Evolutionary conservation across 2,888 invertebrate genomes (phyloP), one percentile per base, ranked within the genome.

Genomic region (Drosophila eohydei): DNA sequence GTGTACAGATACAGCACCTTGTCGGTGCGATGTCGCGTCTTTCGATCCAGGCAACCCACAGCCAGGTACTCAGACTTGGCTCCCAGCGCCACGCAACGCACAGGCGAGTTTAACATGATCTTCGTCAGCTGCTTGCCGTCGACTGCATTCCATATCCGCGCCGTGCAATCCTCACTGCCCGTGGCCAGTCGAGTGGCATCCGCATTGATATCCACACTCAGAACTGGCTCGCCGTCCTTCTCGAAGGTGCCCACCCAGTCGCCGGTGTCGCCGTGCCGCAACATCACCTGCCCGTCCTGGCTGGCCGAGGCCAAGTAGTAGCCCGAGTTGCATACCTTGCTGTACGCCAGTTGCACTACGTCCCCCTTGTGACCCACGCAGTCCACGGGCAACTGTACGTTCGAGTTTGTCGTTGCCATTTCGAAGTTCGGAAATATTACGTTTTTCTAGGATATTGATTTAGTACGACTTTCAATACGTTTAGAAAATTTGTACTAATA

Each of bases 211-310:
- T 97, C 97, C 79, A 98, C 98, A 67, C 98, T 97, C 97, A 98
- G 98, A 62, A 98, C 98, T 59, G 98, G 98, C 58, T 98, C 98
- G 93, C 98, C 98, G 92, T 98, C 98, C 40, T 98, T 98, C 93
- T 97, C 97, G 93, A 98, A 98, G 28, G 98, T 98, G 66, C 98
- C 98, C 90, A 98, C 97, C 98, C 98, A 98, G 92, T 98, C 98
- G 43, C 98, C 98, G 7, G 98, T 98, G 92, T 98, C 98, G 57
- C 98, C 98, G 93, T 98, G 97, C 60, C 98, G 95, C 83, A 98
- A 93, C 98, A 98, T 98, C 48, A 98, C 98, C 92, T 97, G 97
- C 32, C 98, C 98, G 97, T 98, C 98, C 26, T 5, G 26, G 16
- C 76, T 60, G 14, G 69, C 82, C 0, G 78, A 71, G 16, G 86